Evolutionary conservation across 2,113 vertebrate species (phyloP).

Genomic region (Tupaia chinensis): DNA sequence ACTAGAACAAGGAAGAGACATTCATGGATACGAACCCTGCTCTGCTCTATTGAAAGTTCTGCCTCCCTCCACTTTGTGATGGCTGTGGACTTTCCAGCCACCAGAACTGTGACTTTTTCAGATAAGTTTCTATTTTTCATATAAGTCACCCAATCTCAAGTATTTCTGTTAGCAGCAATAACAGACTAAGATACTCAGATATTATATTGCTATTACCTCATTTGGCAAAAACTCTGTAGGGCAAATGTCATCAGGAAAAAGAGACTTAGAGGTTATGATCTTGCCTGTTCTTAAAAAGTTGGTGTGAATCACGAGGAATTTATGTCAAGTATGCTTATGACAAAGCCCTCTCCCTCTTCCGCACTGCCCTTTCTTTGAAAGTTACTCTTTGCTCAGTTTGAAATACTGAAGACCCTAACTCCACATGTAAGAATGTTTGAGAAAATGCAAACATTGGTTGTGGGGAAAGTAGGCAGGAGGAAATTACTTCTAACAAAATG

Average conservation of each 20-base stretch:
- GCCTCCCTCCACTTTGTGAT: too few species aligned
- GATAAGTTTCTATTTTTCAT: too few species aligned
- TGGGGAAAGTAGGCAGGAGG: neutral
- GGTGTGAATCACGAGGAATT: neutral
- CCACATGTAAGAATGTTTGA: neutral
- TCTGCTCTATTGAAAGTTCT: too few species aligned
- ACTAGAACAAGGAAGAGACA: too few species aligned
- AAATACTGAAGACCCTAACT: neutral
- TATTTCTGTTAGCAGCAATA: too few species aligned
- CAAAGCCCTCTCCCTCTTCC: neutral
- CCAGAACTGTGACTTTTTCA: too few species aligned
- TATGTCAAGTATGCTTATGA: neutral
- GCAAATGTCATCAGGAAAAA: slow-evolving; percentile 19
- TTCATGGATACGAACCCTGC: too few species aligned
- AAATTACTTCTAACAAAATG: neutral
- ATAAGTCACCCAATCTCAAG: too few species aligned
- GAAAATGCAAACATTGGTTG: neutral
- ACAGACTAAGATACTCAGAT: neutral
- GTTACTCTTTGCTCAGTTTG: neutral
- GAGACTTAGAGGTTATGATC: neutral
- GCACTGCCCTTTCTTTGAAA: neutral
- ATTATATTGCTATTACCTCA: neutral
- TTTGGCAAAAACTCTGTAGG: slow-evolving; percentile 9
- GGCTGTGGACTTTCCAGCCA: too few species aligned
- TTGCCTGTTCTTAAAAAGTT: neutral